Conservation (phyloP, 2,888 invertebrate genomes). For the Hemaris fuciformis region DNA sequence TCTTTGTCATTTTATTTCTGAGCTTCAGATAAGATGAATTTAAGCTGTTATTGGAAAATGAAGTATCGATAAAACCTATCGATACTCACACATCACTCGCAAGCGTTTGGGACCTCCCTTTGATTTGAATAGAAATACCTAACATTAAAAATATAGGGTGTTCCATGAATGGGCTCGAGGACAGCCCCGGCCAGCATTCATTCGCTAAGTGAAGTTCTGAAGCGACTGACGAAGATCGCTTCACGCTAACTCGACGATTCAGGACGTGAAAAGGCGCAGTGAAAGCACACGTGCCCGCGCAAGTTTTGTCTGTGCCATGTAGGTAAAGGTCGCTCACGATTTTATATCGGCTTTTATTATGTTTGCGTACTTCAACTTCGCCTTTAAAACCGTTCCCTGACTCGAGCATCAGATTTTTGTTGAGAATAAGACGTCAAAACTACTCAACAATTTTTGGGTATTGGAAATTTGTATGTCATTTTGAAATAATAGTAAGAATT, state of each 20-base stretch:
- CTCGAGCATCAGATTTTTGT: background rate
- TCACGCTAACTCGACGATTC: conserved; percentile 50
- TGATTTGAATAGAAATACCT: conserved; percentile 70
- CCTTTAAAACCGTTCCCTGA: background rate
- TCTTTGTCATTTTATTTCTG: no score
- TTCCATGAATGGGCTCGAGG: conserved; percentile 57
- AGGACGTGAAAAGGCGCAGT: conserved; percentile 54
- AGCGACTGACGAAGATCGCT: conserved; percentile 49
- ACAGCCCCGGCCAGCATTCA: conserved; percentile 60
- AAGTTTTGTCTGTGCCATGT: conserved; percentile 35
- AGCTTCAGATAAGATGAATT: no score
- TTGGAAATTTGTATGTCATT: background rate
- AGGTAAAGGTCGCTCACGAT: conserved; percentile 13
- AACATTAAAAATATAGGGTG: conserved; percentile 70
- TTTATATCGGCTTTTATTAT: background rate
- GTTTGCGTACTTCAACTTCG: background rate
- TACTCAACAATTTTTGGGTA: background rate
- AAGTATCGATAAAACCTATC: conserved; percentile 20
- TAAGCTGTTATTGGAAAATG: no score
- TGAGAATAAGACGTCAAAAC: background rate
- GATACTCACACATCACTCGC: conserved; percentile 31
- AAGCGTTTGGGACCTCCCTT: conserved; percentile 45
- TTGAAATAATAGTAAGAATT: background rate
- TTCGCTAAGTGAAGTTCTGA: conserved; percentile 64
- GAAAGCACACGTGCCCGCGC: conserved; percentile 40